These are phyloP conservation scores for Eueremaeus valkanovi DNA, from an alignment of 2,888 invertebrate species.

Conservation along the genomic window DNA sequence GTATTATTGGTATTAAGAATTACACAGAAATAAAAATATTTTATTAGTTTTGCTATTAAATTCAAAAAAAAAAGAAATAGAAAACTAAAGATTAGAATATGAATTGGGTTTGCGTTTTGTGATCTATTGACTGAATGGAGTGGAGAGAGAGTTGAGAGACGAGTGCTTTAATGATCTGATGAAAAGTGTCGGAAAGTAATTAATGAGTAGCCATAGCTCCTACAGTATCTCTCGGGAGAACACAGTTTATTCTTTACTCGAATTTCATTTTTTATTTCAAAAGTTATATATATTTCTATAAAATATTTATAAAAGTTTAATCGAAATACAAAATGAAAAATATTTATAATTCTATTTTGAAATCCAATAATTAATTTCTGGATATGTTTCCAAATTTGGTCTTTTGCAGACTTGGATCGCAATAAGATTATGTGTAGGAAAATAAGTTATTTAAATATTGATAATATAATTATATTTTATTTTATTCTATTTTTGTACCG, in stretches of 20 bases:
- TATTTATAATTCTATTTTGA: background rate
- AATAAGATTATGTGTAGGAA: no score
- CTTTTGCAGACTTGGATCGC: no score
- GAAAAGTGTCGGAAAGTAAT: background rate
- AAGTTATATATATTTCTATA: background rate
- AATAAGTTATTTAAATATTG: no score
- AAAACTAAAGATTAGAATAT: background rate
- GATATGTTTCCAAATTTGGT: no score
- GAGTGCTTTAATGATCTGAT: background rate
- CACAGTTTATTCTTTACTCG: background rate
- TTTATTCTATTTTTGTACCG: background rate
- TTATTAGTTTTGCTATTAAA: background rate
- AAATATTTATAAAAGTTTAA: background rate
- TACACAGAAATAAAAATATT: background rate
- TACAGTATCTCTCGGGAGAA: background rate
- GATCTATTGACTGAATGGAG: background rate
- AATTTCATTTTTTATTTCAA: background rate
- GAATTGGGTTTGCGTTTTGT: background rate
- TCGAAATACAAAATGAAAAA: background rate
- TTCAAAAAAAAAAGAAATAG: background rate
- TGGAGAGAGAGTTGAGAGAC: background rate
- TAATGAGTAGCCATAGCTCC: background rate
- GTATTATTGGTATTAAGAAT: background rate
- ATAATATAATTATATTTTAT: background rate
- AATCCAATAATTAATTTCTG: background rate